These are phyloP conservation scores for Bothrops jararaca DNA, from an alignment of 2,113 vertebrate species.

Conservation along the genomic window DNA sequence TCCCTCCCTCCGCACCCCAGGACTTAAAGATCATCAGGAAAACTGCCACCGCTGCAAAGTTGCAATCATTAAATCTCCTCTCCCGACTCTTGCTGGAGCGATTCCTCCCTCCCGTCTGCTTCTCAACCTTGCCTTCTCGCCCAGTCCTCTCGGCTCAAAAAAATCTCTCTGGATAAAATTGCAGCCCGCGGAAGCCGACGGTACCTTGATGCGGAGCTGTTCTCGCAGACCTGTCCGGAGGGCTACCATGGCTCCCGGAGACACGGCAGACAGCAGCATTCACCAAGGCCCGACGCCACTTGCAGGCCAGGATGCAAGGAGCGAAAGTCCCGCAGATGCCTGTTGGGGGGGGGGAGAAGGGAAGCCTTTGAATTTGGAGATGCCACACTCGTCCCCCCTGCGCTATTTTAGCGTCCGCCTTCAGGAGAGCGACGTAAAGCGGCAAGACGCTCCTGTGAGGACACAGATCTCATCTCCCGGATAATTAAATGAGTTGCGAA, in stretches of 20 bases:
- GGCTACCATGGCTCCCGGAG: conserved; percentile 79
- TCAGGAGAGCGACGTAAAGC: neutral
- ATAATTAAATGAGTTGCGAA: neutral
- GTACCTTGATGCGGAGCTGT: conserved; percentile 70
- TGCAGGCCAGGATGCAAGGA: conserved; percentile 80
- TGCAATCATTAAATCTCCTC: neutral
- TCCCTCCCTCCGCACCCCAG: neutral
- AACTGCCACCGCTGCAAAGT: neutral
- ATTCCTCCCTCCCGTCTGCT: too few relatives aligned
- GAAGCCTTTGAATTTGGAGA: too few relatives aligned
- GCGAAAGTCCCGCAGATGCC: conserved; percentile 81
- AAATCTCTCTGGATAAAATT: neutral
- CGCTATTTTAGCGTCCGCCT: rapidly evolving
- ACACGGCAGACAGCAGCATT: conserved; percentile 82
- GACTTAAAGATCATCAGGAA: neutral
- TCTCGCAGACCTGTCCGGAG: conserved; percentile 81
- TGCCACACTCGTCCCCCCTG: neutral
- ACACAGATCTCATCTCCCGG: neutral
- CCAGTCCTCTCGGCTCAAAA: neutral
- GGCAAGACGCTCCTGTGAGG: neutral
- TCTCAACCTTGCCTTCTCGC: neutral
- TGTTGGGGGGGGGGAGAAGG: conserved; percentile 30
- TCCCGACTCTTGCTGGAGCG: neutral
- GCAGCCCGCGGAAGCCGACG: conserved; percentile 14
- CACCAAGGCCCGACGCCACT: conserved; percentile 66